phyloP scores from a whole-genome alignment of 2,113 vertebrate species.

The Oxyruncus cristatus region DNA sequence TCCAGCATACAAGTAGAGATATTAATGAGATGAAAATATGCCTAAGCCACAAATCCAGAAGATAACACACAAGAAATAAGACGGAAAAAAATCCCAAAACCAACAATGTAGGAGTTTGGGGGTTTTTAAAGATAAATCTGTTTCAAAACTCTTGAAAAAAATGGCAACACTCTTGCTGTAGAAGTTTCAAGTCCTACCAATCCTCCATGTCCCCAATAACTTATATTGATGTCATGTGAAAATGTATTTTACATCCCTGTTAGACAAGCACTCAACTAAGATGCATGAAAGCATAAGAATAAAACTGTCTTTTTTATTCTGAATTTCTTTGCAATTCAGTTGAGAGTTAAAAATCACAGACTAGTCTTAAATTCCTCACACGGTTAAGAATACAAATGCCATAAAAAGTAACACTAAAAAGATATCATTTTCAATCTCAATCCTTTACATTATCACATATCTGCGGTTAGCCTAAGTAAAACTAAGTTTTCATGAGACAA shows the following conservation, averaged over 20 bases:
- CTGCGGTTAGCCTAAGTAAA: background rate
- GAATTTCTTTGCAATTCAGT: background rate
- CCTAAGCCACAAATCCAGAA: background rate
- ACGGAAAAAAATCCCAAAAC: background rate
- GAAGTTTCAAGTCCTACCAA: background rate
- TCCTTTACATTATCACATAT: background rate
- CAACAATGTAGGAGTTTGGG: background rate
- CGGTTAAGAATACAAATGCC: background rate
- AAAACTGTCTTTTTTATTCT: background rate
- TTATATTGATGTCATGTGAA: background rate
- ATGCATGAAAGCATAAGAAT: background rate
- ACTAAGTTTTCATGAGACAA: background rate
- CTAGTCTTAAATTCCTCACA: background rate
- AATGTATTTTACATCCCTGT: background rate
- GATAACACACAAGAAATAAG: background rate
- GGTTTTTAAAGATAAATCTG: background rate
- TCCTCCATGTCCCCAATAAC: accelerated
- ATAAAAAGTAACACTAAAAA: background rate
- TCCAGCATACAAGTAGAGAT: background rate
- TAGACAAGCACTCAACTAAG: background rate
- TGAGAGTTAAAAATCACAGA: background rate
- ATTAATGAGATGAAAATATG: background rate
- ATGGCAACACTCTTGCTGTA: accelerated
- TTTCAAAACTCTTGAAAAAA: background rate
- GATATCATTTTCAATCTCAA: background rate